These are phyloP conservation scores for Malurus elegans DNA, from an alignment of 2,113 vertebrate genomes.

Conservation along the genomic window DNA sequence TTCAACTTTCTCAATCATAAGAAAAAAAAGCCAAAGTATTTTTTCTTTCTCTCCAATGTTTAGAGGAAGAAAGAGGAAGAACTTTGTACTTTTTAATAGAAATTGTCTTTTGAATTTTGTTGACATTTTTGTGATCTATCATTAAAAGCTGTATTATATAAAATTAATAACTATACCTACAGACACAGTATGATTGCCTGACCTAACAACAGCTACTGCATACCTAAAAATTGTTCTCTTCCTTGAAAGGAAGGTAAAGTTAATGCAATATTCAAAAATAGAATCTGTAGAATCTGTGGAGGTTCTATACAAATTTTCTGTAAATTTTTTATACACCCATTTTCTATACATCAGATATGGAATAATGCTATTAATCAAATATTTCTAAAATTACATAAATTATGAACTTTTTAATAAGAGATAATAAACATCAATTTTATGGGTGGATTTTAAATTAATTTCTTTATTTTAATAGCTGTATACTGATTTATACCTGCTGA, in stretches of 20 bases:
- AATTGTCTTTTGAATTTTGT: not conserved
- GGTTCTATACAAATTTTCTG: not conserved
- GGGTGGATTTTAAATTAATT: not conserved
- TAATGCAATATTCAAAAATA: not conserved
- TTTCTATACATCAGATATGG: not conserved
- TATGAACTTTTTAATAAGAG: not conserved
- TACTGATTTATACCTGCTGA: not conserved
- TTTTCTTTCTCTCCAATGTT: not conserved
- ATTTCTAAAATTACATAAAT: not conserved
- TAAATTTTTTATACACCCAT: not conserved
- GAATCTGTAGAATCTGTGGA: accelerated
- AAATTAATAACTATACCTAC: not conserved
- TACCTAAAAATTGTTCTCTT: not conserved
- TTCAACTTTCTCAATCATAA: not conserved
- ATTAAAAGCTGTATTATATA: not conserved
- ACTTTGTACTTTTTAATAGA: not conserved
- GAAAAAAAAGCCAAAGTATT: not conserved
- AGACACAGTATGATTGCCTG: not conserved
- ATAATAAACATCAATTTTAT: not conserved
- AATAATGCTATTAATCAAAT: not conserved
- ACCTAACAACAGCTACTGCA: not conserved
- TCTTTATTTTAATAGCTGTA: not conserved
- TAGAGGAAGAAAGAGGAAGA: not conserved
- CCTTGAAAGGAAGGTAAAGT: not conserved
- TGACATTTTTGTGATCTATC: not conserved